Percentiles rank a stretch among this genome's conserved stretches.
Conservation (phyloP, 2,888 invertebrate species). For the Phragmatobia fuliginosa region DNA sequence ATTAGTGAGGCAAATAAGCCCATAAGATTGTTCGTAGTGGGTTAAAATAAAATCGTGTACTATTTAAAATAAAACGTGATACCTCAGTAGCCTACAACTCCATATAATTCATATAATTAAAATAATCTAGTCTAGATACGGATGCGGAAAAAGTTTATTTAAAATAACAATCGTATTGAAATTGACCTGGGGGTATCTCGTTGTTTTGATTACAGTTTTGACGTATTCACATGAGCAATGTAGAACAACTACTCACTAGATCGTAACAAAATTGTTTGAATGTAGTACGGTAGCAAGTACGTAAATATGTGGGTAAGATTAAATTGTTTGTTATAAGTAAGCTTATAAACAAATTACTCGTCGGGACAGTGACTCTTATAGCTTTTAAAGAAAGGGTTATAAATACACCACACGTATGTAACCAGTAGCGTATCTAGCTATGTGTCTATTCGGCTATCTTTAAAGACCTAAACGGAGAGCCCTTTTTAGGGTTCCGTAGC, state of each 20-base stretch:
- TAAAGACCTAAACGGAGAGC: too few relatives aligned
- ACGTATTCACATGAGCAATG: not conserved
- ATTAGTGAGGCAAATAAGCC: not conserved
- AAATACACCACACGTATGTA: not conserved
- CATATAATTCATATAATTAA: constrained; percentile 10
- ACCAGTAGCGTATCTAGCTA: not conserved
- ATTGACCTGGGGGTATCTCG: constrained; percentile 16
- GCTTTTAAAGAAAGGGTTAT: not conserved
- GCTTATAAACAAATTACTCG: not conserved
- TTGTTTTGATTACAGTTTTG: constrained; percentile 4
- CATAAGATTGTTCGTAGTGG: not conserved
- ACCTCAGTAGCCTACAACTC: not conserved
- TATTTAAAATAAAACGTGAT: constrained; percentile 11
- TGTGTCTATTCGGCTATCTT: too few relatives aligned
- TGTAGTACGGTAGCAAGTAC: not conserved
- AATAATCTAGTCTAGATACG: constrained; percentile 13
- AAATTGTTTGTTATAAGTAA: not conserved
- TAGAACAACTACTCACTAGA: not conserved
- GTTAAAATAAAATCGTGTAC: not conserved
- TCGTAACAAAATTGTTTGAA: not conserved
- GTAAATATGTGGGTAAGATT: not conserved
- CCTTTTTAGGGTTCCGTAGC: too few relatives aligned
- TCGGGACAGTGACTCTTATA: not conserved
- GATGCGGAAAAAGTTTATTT: constrained; percentile 14
- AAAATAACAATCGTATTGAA: constrained; percentile 7